A percentile compares a stretch with the other conserved stretches of the same genome.
phyloP scores from a whole-genome alignment of 2,888 invertebrate genomes.

The Ophonus ardosiacus region DNA sequence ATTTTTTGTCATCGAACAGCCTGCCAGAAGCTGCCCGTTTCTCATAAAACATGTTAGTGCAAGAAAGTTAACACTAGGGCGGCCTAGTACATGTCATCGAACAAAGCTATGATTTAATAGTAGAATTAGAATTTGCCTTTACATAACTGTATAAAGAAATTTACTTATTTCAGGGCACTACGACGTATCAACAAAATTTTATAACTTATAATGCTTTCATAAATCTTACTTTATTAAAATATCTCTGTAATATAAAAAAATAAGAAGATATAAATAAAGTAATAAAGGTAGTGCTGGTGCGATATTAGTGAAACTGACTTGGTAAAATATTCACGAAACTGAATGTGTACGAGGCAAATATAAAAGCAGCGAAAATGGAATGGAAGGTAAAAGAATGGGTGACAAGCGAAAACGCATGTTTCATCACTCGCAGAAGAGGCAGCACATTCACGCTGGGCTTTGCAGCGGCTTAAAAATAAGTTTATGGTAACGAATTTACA shows the following conservation, averaged over 20 bases:
- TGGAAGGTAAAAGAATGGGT: slow-evolving; percentile 39
- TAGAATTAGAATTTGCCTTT: no score
- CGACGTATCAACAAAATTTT: no score
- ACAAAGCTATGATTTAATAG: no score
- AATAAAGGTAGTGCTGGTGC: not conserved
- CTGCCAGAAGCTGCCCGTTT: no score
- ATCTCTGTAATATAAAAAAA: not conserved
- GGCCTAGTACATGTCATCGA: no score
- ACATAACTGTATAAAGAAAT: no score
- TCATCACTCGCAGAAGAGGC: slow-evolving; percentile 39
- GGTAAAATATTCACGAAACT: slow-evolving; percentile 18
- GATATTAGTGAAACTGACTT: slow-evolving; percentile 11
- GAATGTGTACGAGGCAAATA: slow-evolving; percentile 1
- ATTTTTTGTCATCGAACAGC: no score
- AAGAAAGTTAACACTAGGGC: no score
- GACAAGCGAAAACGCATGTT: slow-evolving; percentile 47
- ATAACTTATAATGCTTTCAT: not conserved
- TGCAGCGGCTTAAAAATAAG: slow-evolving; percentile 49
- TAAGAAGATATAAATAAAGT: not conserved
- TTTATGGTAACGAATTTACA: slow-evolving; percentile 58
- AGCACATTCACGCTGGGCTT: slow-evolving; percentile 33
- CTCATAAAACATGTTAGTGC: no score
- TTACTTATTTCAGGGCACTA: no score
- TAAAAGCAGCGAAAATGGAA: not conserved
- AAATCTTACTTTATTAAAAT: not conserved